Evolutionary conservation across 1,140 invertebrate species (phyloP).

Genomic region (Calliphora vicina): DNA sequence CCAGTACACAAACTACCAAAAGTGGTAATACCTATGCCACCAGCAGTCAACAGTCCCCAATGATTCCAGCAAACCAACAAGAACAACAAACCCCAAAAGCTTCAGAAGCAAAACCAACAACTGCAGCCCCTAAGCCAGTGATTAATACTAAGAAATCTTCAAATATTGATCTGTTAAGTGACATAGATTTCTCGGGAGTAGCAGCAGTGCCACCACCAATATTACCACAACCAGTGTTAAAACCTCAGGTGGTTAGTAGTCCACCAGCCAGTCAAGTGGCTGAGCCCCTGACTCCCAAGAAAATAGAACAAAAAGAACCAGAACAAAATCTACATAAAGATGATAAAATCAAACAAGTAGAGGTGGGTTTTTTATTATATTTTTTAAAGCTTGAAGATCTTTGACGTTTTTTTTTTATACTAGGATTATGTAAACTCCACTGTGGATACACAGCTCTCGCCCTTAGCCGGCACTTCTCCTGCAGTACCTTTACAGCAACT

Average conservation of each 20-base stretch:
- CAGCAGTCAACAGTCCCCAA: slow-evolving; percentile 33
- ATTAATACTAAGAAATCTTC: slow-evolving; percentile 60
- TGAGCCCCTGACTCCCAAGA: background rate
- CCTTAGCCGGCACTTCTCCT: background rate
- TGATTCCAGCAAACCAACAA: background rate
- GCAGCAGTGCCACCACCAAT: slow-evolving; percentile 46
- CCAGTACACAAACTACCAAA: slow-evolving; percentile 55
- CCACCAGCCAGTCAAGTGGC: slow-evolving; percentile 45
- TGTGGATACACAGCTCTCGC: background rate
- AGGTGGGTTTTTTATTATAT: background rate
- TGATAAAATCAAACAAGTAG: slow-evolving; percentile 16
- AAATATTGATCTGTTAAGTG: slow-evolving; percentile 79
- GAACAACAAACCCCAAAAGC: slow-evolving; percentile 21
- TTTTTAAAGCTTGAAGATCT: no score
- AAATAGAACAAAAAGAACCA: background rate
- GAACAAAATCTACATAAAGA: background rate
- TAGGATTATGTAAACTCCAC: slow-evolving; percentile 9
- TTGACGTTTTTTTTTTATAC: no score
- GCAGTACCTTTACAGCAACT: background rate
- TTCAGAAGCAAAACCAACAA: background rate
- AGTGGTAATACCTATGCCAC: slow-evolving; percentile 54
- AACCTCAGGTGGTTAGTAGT: slow-evolving; percentile 51
- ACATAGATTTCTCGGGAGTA: slow-evolving; percentile 72
- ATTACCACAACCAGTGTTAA: slow-evolving; percentile 47
- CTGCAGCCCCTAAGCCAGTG: slow-evolving; percentile 20